These are phyloP conservation scores for Panurus biarmicus DNA, from an alignment of 2,113 vertebrate genomes.

Conservation along the genomic window DNA sequence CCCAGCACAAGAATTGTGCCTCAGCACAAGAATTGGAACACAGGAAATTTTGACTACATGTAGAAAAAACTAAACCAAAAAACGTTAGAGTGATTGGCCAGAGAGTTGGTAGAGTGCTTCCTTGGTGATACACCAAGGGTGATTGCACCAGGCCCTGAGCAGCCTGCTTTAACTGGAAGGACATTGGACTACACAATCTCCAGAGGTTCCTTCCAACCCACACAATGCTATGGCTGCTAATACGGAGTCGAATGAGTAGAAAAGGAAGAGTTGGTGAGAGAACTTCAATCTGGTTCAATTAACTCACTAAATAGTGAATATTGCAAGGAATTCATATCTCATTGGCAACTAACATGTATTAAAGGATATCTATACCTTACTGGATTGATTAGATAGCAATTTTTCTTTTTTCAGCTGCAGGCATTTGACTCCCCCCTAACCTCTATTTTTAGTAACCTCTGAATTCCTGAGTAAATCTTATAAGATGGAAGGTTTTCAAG, in stretches of 20 bases:
- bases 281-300: not conserved
- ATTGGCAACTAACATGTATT: not conserved
- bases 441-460: not conserved
- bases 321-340: not conserved
- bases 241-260: not conserved
- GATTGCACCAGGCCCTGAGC: not conserved
- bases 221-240: not conserved
- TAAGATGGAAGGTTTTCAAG: not conserved
- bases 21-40: not conserved
- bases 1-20: no score
- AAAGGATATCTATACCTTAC: not conserved
- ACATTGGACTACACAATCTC: not conserved
- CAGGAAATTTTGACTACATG: not conserved
- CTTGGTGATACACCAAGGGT: not conserved
- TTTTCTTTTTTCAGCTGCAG: not conserved
- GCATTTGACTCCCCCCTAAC: not conserved
- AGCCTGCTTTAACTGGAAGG: not conserved
- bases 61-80: not conserved
- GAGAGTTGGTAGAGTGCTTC: not conserved
- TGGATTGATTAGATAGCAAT: not conserved
- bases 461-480: not conserved
- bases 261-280: not conserved
- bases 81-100: not conserved
- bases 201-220: not conserved
- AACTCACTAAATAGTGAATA: not conserved